Evolutionary conservation across 2,113 vertebrate genomes (phyloP).

Genomic region (Turnix velox): DNA sequence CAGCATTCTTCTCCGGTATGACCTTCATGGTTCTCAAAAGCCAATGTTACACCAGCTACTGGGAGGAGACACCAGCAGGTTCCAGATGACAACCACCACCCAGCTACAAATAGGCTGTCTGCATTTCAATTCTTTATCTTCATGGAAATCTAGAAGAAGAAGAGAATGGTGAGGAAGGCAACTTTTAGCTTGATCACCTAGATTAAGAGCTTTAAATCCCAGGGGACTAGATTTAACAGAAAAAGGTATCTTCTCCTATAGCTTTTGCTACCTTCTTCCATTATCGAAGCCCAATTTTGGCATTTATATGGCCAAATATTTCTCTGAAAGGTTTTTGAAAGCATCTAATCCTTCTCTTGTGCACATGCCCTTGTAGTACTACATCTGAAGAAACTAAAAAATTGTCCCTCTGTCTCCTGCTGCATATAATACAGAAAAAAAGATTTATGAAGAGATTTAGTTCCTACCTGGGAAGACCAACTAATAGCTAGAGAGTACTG

Average conservation of each 20-base stretch:
- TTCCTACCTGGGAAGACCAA: background rate
- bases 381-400: background rate
- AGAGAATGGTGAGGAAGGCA: conserved; percentile 19
- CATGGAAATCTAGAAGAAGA: conserved; percentile 71
- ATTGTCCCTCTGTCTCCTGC: background rate
- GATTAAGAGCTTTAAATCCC: background rate
- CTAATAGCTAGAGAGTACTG: background rate
- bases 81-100: conserved; percentile 65
- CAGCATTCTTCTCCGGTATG: conserved; percentile 93
- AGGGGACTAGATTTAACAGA: background rate
- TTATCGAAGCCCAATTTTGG: background rate
- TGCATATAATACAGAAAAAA: background rate
- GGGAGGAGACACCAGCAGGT: conserved; percentile 43
- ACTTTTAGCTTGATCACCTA: background rate
- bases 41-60: conserved; percentile 51
- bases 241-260: background rate
- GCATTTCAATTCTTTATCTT: conserved; percentile 70
- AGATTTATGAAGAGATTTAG: background rate
- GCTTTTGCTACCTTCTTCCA: background rate
- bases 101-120: conserved; percentile 72
- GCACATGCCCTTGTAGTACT: background rate
- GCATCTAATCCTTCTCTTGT: background rate
- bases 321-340: background rate
- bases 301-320: background rate
- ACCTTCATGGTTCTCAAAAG: conserved; percentile 79